These are phyloP conservation scores for Turnix velox DNA, from an alignment of 2,113 vertebrate genomes.

Conservation along the genomic window DNA sequence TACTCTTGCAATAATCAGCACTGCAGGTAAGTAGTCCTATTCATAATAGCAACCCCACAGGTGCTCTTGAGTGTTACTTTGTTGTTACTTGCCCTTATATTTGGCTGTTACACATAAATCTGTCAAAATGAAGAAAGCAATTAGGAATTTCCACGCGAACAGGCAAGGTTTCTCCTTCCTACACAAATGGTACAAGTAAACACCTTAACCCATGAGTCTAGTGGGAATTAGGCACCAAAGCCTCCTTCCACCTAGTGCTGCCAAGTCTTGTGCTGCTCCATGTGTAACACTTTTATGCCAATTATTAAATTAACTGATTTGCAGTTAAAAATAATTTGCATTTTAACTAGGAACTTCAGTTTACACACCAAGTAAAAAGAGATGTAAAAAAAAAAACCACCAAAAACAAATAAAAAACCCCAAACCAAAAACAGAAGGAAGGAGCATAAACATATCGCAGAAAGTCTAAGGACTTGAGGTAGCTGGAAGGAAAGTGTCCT, in stretches of 20 bases:
- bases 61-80: not conserved
- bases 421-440: not conserved
- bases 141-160: slow-evolving; percentile 39
- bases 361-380: not conserved
- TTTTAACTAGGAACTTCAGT: not conserved
- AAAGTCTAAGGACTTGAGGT: not conserved
- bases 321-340: not conserved
- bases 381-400: not conserved
- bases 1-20: not conserved
- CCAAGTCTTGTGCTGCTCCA: slow-evolving; percentile 23
- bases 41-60: slow-evolving; percentile 7
- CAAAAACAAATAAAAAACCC: fast-evolving
- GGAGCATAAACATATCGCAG: not conserved
- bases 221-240: not conserved
- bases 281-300: not conserved
- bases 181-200: not conserved
- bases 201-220: not conserved
- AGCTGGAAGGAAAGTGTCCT: not conserved
- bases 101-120: slow-evolving; percentile 6
- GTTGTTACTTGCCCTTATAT: slow-evolving; percentile 27
- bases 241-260: not conserved
- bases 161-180: slow-evolving; percentile 33
- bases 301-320: slow-evolving; percentile 25
- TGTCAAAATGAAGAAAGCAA: slow-evolving; percentile 47
- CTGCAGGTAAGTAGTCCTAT: not conserved